Base-by-base conservation (phyloP, 1,140 invertebrate species). In the Diuraphis noxia region DNA sequence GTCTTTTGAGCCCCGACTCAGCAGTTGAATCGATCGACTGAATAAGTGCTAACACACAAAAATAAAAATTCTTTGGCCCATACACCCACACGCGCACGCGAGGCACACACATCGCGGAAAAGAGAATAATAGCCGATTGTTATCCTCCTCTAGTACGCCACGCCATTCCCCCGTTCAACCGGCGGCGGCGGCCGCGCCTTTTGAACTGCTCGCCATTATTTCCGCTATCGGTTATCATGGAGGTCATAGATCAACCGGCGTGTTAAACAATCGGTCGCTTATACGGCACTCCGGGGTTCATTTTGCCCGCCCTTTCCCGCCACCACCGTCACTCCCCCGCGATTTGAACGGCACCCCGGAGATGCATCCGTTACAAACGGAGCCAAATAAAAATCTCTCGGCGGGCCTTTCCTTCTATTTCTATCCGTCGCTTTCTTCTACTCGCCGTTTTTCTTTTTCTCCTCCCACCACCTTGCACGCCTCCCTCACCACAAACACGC, bases 191-290 rank as follows among this genome's bases (percentile, higher is more conserved):
- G n/a, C 9, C 30, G 40, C 88, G 88, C 63, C 88, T 46, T 72
- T 90, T 36, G 72, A 79, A 90, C 19, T 21, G 41, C 43, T 86
- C 36, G 40, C 88, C 88, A 79, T 90, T 79, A 79, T 81, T 90
- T 90, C 88, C 72, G 41, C 40, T 79, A 90, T 90, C 88, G 88
- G 88, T 90, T 90, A 90, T 90, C 88, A 79, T 72, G 88, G 88
- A 90, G 63, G 88, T 90, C 88, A 79, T 90, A 90, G 88, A 90
- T 90, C 88, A 90, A 79, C 72, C 72, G 88, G 63, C 72, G 88
- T 79, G 88, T 90, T 90, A 90, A 90, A 90, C 88, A 90, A 90
- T 90, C 63, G 88, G 88, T 79, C n/a, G 63, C 88, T 89, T 89
- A 89, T 89, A 89, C 88, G 88, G 88, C 88, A 79, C 88, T 89